Evolutionary conservation across 2,797 vertebrate genomes (phyloP).

Genomic region (Odontamblyopus rebecca): DNA sequence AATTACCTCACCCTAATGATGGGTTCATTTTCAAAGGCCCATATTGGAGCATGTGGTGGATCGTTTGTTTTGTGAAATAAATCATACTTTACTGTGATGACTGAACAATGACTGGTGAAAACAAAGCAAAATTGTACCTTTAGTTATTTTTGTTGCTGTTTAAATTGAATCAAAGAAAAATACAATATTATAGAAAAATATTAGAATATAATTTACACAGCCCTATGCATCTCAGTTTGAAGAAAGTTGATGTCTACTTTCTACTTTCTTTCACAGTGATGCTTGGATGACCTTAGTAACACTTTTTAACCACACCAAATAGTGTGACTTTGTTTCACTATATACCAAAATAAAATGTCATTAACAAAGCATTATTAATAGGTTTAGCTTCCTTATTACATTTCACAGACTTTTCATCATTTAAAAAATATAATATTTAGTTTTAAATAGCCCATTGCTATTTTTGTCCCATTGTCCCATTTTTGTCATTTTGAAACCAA

Average conservation of each 20-base stretch:
- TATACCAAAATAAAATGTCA: no score
- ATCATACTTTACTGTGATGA: slow-evolving; percentile 1
- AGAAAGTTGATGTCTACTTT: slow-evolving; percentile 23
- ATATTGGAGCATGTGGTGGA: background rate
- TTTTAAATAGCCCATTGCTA: no score
- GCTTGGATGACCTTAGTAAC: no score
- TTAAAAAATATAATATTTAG: no score
- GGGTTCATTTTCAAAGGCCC: slow-evolving; percentile 34
- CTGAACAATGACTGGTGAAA: background rate
- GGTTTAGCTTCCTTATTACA: no score
- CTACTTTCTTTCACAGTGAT: slow-evolving; percentile 16
- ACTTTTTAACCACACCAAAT: background rate
- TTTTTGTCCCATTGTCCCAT: no score
- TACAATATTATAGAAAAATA: no score
- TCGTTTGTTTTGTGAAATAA: slow-evolving; percentile 26
- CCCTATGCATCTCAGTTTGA: background rate
- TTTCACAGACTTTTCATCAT: no score
- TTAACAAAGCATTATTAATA: no score
- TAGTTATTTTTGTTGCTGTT: background rate
- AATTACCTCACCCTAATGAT: slow-evolving; percentile 44
- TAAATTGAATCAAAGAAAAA: background rate
- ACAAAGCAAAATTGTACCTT: background rate
- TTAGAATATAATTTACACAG: no score
- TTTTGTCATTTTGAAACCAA: background rate
- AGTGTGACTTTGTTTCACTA: background rate